Base-by-base conservation (phyloP, 2,888 invertebrate species). In the Andrena praecox region DNA sequence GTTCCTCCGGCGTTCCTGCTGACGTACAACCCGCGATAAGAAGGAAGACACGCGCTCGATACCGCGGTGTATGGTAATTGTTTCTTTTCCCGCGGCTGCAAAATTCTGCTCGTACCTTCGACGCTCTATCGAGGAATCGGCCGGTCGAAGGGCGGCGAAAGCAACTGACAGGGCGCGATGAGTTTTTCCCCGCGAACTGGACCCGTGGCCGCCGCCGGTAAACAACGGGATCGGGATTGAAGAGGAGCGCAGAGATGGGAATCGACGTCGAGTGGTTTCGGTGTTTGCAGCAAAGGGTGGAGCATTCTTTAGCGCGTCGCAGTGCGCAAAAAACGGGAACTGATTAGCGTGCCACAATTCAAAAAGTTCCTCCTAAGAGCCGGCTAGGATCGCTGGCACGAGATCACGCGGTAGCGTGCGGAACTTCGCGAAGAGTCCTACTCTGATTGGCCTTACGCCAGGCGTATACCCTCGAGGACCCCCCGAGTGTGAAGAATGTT, bases 341-440 rank as follows among this genome's bases (percentile, higher is more conserved):
- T 85, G 88, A 90, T 90, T 89, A 89, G 85, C 84, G 86, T 86
- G 85, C 77, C 80, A 79, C 80, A 84, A 84, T 87, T 86, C 83
- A 72, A 85, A 87, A 87, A 88, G 86, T 86, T 90, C 87, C 72
- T 83, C 77, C 76, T 80, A 72, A 85, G 85, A 85, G 85, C 66
- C 80, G 75, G 59, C 77, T 56, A 59, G 73, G 85, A 77, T 89
- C 86, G 87, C 89, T 90, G 87, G 89, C 88, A 85, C 74, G 68
- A 77, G 77, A 89, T 90, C 86, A 84, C 62, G 73, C 81, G 64
- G 68, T 78, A 78, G 77, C 78, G 83, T 78, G 83, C 73, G 79
- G 80, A 86, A 87, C 78, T 89, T 86, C 67, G 66, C 81, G 67
- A 80, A 80, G 78, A 78, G 69, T 75, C 74, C 79, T 80, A 68